A percentile compares a stretch with the other conserved stretches of the same genome.
Evolutionary conservation across 2,797 vertebrate species (phyloP).

Genomic region (Orientallactaga sibirica): DNA sequence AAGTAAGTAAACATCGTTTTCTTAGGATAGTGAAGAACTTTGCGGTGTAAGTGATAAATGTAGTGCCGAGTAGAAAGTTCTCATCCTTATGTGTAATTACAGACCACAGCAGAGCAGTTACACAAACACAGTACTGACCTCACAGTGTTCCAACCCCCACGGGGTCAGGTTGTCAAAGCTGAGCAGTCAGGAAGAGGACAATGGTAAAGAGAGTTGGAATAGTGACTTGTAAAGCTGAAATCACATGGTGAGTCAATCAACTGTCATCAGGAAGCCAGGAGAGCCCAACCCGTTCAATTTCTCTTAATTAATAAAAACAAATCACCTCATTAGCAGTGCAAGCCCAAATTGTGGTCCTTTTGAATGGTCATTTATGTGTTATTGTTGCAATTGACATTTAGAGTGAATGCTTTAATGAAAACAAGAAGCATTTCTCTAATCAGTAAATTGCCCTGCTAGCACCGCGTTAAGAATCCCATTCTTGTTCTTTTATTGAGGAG

Average conservation of each 20-base stretch:
- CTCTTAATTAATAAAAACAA: slow-evolving; percentile 76
- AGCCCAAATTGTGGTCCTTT: slow-evolving; percentile 61
- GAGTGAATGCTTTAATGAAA: slow-evolving; percentile 79
- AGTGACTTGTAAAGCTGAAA: slow-evolving; percentile 14
- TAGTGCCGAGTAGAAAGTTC: slow-evolving; percentile 71
- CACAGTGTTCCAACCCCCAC: slow-evolving; percentile 23
- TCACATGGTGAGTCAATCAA: slow-evolving; percentile 66
- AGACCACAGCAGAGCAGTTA: slow-evolving; percentile 73
- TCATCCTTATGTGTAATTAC: slow-evolving; percentile 74
- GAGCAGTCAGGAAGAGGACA: slow-evolving; percentile 31
- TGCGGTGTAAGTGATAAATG: slow-evolving; percentile 74
- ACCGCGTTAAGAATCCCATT: slow-evolving; percentile 47
- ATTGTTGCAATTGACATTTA: slow-evolving; percentile 79
- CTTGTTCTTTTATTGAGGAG: slow-evolving; percentile 57
- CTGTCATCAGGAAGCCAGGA: slow-evolving; percentile 77
- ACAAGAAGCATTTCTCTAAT: slow-evolving; percentile 75
- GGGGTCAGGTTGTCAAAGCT: background rate
- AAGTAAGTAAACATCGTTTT: slow-evolving; percentile 63
- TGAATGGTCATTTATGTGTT: slow-evolving; percentile 75
- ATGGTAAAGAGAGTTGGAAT: slow-evolving; percentile 22
- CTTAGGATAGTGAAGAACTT: slow-evolving; percentile 55
- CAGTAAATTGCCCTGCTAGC: slow-evolving; percentile 67
- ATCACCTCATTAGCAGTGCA: slow-evolving; percentile 74
- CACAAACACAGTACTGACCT: slow-evolving; percentile 48
- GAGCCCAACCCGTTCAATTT: slow-evolving; percentile 67